Evolutionary conservation across 2,113 vertebrate species (phyloP), one percentile per base, ranked within the genome.

Genomic region (Spilogale gracilis): DNA sequence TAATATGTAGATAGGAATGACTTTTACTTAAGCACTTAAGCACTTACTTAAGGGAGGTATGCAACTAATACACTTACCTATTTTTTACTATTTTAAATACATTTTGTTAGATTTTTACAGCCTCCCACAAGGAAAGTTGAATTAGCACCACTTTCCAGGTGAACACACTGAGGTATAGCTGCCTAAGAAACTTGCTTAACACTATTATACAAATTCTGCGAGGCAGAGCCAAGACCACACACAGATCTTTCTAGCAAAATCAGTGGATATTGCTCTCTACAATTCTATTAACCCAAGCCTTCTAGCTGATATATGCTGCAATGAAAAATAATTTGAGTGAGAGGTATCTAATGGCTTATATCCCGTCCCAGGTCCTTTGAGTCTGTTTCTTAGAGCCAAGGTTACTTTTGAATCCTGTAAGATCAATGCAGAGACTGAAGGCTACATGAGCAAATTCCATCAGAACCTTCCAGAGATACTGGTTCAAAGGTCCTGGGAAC

Each of bases 1-100:
- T 90, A 74, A 38, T 50, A 85, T 11, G 56, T 83, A 92, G 30
- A 78, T 56, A 88, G 61, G 23, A 81, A 18, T 93, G 60, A 73
- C 76, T 79, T 92, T 85, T 78, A 71, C 30, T 81, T 90, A 50
- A 9, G 48, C 58, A 71, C 21, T 38, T 38, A 38, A 38, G 38
- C 38, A 38, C 38, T 38, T 38, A 38, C 38, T 38, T 38, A 38
- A 91, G 58, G 58, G 48, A 89, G 81, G 10, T 45, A 56, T 83
- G 1, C 21, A 63, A 20, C 9, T 85, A 73, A 74, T 79, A 82
- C 25, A 52, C 23, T 78, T 69, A 58, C 13, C 20, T n/a, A n/a
- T 88, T 93, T 93, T 92, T 92, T 90, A 25, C 52, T 79, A 67
- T 17, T 45, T 94, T 84, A 88, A 67, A 71, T 69, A 65, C 6